Base-by-base conservation (phyloP, 2,797 vertebrate genomes). In the Alfaro cultratus region DNA sequence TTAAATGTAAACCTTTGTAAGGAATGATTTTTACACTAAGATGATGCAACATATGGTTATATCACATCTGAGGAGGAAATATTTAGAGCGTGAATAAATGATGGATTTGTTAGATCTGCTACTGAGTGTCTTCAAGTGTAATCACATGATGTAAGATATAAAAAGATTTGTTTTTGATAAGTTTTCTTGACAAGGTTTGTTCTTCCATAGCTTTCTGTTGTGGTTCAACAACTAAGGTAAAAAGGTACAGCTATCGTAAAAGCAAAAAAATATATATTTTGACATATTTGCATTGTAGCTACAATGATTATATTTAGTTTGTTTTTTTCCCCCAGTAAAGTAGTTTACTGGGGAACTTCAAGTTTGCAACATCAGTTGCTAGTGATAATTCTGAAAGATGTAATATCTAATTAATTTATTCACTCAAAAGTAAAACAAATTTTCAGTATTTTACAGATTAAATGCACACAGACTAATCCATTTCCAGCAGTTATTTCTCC, bases 1-100 rank as follows among this genome's bases (percentile, higher is more conserved):
- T 94, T 95, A 93, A 95, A 89, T 94, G 96, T 96, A 96, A 96
- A 96, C 96, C 96, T 96, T 96, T 96, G 96, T 96, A 96, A 96
- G 96, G 96, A 96, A 96, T 95, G 86, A 94, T 96, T 96, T 96
- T 96, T 96, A 96, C 95, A 96, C 95, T 91, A 84, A 95, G 93
- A 94, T 94, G 93, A 94, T 94, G 93, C 93, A 95, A 93, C 92
- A 92, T 92, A 93, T 91, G 90, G 94, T 93, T 91, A 95, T 94
- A 95, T 94, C 93, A 96, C 94, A 92, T 94, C 93, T 93, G 92
- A 95, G 91, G 88, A 92, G 82, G 78, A 88, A 82, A 80, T 85
- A 91, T 85, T 86, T 82, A 84, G 85, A 89, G 77, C 18, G 90
- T 88, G 78, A 92, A 90, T 92, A 93, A 95, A 93, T 76, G 83